Evolutionary conservation across 30 jellyfish, hydroid and myxozoan species (phyloP), one percentile per base, ranked within the genome.

Genomic region (Haliclystus octoradiatus): DNA sequence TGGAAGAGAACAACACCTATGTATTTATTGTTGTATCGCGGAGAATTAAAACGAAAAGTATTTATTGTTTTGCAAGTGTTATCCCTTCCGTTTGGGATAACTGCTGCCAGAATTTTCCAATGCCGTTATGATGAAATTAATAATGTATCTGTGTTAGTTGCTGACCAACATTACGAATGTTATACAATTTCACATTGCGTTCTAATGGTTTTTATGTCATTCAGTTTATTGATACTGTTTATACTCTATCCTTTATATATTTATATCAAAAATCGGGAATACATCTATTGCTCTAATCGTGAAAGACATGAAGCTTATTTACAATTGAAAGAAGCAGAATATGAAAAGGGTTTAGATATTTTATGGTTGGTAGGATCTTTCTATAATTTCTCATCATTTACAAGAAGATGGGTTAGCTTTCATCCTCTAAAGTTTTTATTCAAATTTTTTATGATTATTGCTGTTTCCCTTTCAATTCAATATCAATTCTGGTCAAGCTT

Each of bases 281-380:
- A 88, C 57, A 93, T 79, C 1, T 88, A 79, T 34, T 68, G 79
- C 34, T 49, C 33, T 53, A 72, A 84, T 4, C 80, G 72, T n/a
- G 31, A 75, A 26, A 75, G 87, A 33, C 97, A 88, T 57, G 97
- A 88, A 75, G 94, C 89, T 1, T 88, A 79, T 57, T 63, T 88
- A 72, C 97, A 88, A 52, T 80, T 88, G 25, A 88, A 88, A 60
- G 97, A 88, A 69, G 97, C 94, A 1, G 97, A 88, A 66, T 88
- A 88, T 75, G 97, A 88, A 53, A 92, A 80, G 50, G 97, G 93
- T 0, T 80, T 88, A 31, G 92, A 88, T 75, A 88, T 79, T 28
- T 67, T 79, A 14, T 88, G 97, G 97, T 89, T 79, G 65, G 84
- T 88, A 34, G 94, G 94, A 29, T 94, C 80, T 73, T 88, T 79